Base-by-base conservation (phyloP, 2,888 invertebrate species). In the Copidosoma aretas region DNA sequence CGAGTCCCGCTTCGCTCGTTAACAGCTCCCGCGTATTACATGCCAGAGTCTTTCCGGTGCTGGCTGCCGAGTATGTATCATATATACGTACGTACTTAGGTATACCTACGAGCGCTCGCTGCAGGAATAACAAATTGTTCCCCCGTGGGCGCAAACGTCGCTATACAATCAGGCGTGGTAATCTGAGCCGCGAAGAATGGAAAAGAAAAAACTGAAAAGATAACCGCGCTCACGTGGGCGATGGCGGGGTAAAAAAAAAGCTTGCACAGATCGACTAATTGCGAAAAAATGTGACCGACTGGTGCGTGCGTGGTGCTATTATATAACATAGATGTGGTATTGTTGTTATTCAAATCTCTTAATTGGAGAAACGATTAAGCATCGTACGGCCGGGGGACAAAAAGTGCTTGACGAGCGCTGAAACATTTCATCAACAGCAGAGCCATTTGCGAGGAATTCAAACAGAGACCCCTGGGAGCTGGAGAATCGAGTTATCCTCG, bases 101-200 rank as follows among this genome's bases (percentile, higher is more conserved):
- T n/a, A n/a, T n/a, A n/a, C n/a, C n/a, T n/a, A n/a, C n/a, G n/a
- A n/a, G n/a, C n/a, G n/a, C n/a, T n/a, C n/a, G n/a, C n/a, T 67
- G 70, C 69, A 70, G 73, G 71, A 74, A 79, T 77, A 78, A 78
- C 77, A 78, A 79, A 79, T 79, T 74, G 79, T 73, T 73, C 75
- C 52, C 75, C 76, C 75, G 74, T 76, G 75, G 75, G 75, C 77
- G 77, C 75, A 77, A 78, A 77, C 74, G 78, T 78, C n/a, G 52
- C 77, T 75, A 77, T 75, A 77, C 79, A 79, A 79, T 79, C 77
- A 76, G 72, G 73, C 75, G 67, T 73, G 69, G 77, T 78, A 75
- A 78, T 78, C 77, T 78, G 75, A 65, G 60, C 54, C 52, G 46
- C 58, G 51, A 61, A 66, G 71, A 66, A 70, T 19, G 52, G 19